Conservation (phyloP, 1,140 invertebrate genomes). For the Stegodyphus mimosarum region DNA sequence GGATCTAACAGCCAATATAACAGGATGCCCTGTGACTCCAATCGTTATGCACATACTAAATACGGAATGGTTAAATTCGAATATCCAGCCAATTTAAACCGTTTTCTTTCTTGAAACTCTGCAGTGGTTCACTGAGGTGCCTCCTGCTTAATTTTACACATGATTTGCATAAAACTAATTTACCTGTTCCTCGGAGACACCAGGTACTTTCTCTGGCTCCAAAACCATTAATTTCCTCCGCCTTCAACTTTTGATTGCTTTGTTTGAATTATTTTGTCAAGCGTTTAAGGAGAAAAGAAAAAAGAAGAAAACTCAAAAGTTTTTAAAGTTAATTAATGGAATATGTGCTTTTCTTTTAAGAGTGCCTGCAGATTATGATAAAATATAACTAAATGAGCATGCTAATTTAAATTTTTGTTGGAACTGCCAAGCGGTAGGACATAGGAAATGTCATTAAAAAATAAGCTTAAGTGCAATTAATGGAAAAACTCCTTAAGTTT, state of each 20-base stretch:
- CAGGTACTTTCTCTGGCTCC: slow-evolving; percentile 30
- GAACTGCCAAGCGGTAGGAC: too few species aligned
- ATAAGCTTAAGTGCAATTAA: too few species aligned
- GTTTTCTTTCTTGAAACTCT: too few species aligned
- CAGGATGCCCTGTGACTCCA: too few species aligned
- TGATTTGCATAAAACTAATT: slow-evolving; percentile 61
- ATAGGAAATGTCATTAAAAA: too few species aligned
- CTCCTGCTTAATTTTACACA: slow-evolving; percentile 41
- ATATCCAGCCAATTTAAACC: too few species aligned
- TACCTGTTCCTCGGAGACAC: slow-evolving; percentile 47
- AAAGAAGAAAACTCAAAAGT: slow-evolving; percentile 15
- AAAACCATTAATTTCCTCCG: slow-evolving; percentile 51
- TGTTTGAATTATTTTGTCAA: slow-evolving; percentile 51
- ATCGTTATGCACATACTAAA: too few species aligned
- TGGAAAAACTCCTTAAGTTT: too few species aligned
- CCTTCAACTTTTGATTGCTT: slow-evolving; percentile 59
- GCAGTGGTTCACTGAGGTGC: too few species aligned
- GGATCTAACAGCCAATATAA: too few species aligned
- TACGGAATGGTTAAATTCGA: too few species aligned
- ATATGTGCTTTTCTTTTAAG: background rate
- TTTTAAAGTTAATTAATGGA: slow-evolving; percentile 57
- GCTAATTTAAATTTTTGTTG: slow-evolving; percentile 35
- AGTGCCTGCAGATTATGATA: background rate
- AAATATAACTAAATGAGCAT: slow-evolving; percentile 34
- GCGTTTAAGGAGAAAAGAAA: slow-evolving; percentile 31